These are phyloP conservation scores for Zelostemma sp. DNA, from an alignment of 1,140 invertebrate genomes.

Conservation along the genomic window DNA sequence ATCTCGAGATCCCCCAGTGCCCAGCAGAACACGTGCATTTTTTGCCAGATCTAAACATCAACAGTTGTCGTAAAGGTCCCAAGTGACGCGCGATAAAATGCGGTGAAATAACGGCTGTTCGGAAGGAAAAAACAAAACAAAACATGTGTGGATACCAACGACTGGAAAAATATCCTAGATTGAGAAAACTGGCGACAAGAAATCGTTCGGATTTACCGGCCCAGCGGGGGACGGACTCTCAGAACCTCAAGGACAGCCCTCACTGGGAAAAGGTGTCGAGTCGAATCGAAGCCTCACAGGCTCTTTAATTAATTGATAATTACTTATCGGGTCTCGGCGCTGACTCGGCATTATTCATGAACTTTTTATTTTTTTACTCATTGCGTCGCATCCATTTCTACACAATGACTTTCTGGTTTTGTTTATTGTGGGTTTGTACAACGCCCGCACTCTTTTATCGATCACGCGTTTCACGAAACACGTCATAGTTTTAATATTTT, in stretches of 20 bases:
- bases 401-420: constrained; percentile 34
- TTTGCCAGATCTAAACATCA: constrained; percentile 36
- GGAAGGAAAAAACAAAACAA: constrained; percentile 17
- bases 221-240: constrained; percentile 24
- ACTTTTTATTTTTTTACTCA: background rate
- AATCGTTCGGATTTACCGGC: background rate
- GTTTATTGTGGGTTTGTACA: constrained; percentile 31
- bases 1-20: background rate
- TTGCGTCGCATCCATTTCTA: constrained; percentile 24
- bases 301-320: constrained; percentile 48
- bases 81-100: constrained; percentile 28
- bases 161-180: constrained; percentile 37
- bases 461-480: no score
- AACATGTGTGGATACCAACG: constrained; percentile 5
- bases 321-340: constrained; percentile 39
- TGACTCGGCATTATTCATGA: constrained; percentile 34
- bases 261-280: constrained; percentile 39
- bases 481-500: no score
- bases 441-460: constrained; percentile 32
- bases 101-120: constrained; percentile 32
- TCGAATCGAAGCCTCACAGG: constrained; percentile 41
- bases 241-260: constrained; percentile 22
- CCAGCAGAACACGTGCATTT: constrained; percentile 21
- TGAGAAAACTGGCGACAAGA: constrained; percentile 29
- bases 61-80: constrained; percentile 28